These are phyloP conservation scores for Eriocheir sinensis DNA, from an alignment of 1,140 invertebrate genomes.

Conservation along the genomic window DNA sequence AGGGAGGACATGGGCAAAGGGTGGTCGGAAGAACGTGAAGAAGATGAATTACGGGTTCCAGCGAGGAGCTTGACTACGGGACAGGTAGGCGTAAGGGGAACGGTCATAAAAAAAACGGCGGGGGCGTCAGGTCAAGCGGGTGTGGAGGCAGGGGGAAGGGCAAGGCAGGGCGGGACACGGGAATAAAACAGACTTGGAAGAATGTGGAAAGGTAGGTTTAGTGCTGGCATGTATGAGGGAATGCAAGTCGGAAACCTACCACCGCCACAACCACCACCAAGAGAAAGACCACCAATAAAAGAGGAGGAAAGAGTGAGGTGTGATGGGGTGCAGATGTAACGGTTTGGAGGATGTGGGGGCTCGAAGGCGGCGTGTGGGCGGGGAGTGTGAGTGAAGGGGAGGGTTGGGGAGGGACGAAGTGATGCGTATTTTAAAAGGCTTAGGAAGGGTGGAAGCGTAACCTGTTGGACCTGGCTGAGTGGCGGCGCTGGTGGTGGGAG, in stretches of 20 bases:
- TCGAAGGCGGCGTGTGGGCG: not conserved
- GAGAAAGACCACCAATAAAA: too few relatives aligned
- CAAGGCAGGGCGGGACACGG: too few relatives aligned
- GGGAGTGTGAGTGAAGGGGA: conserved; percentile 34
- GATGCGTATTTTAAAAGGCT: conserved; percentile 30
- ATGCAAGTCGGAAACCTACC: not conserved
- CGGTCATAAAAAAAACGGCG: not conserved
- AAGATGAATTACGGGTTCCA: not conserved
- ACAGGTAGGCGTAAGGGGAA: not conserved
- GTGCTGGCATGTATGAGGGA: conserved; percentile 4
- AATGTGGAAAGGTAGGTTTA: conserved; percentile 15
- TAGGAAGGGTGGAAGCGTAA: conserved; percentile 13
- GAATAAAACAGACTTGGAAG: conserved; percentile 3
- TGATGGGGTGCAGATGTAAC: conserved; percentile 13
- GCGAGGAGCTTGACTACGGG: not conserved
- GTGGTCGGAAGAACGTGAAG: not conserved
- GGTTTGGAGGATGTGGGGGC: not conserved
- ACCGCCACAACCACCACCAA: too few relatives aligned
- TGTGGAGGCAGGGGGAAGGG: not conserved
- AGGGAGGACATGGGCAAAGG: too few relatives aligned
- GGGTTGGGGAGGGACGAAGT: conserved; percentile 15
- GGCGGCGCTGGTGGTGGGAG: not conserved
- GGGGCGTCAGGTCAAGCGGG: not conserved
- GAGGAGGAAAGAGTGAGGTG: not conserved
- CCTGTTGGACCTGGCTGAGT: conserved; percentile 24